Evolutionary conservation across 2,888 invertebrate genomes (phyloP).

Genomic region (Xestia c-nigrum): DNA sequence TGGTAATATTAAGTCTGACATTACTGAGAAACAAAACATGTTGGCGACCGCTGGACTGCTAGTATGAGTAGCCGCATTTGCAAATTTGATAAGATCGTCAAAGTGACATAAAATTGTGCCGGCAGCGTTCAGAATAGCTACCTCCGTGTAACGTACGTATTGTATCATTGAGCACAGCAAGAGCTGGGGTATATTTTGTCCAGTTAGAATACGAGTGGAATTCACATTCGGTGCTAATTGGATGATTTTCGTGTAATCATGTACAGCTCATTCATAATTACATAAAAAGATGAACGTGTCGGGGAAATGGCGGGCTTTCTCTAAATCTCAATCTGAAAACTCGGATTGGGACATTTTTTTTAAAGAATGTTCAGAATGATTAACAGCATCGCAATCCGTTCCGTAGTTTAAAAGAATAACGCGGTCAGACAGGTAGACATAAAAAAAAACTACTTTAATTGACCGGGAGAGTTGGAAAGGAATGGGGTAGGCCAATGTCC

Average conservation of each 20-base stretch:
- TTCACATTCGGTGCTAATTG: background rate
- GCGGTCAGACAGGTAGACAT: background rate
- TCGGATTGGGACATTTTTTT: background rate
- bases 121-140: conserved; percentile 67
- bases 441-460: no score
- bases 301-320: background rate
- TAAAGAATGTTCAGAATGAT: background rate
- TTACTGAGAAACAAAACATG: conserved; percentile 25
- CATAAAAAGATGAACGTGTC: background rate
- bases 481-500: no score
- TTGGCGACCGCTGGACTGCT: conserved; percentile 62
- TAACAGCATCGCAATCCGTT: background rate
- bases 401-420: background rate
- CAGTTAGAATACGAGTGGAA: background rate
- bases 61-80: conserved; percentile 75
- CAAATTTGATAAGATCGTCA: conserved; percentile 83
- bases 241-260: background rate
- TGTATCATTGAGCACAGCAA: conserved; percentile 51
- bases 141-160: conserved; percentile 66
- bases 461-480: no score
- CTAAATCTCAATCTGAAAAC: background rate
- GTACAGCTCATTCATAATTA: background rate
- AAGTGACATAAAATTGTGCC: conserved; percentile 85
- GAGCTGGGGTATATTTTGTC: conserved; percentile 6
- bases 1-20: conserved; percentile 3